Percentiles rank a stretch among this genome's conserved stretches.
phyloP scores from a whole-genome alignment of 2,797 vertebrate species.

The Poecilia picta region DNA sequence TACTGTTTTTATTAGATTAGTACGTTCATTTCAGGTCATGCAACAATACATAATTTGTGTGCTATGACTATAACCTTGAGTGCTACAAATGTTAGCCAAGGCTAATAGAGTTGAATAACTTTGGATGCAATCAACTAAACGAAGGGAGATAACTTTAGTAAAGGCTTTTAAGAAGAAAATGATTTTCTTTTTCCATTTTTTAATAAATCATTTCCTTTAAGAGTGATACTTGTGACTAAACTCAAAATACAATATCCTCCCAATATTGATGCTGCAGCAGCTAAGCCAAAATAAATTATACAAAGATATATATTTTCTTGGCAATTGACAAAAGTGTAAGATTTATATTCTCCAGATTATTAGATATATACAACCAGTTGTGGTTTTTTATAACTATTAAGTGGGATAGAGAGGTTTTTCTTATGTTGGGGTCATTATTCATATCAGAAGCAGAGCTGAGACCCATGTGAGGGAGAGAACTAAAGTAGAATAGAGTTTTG shows the following conservation, averaged over 20 bases:
- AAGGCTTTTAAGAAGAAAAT: neutral
- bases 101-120: neutral
- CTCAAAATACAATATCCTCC: neutral
- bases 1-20: neutral
- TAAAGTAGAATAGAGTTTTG: too few relatives aligned
- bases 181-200: neutral
- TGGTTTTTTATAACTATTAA: neutral
- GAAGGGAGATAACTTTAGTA: neutral
- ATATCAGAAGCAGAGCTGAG: neutral
- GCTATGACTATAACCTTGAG: neutral
- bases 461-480: neutral
- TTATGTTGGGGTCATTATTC: neutral
- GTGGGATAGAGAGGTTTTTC: neutral
- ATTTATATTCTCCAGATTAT: neutral
- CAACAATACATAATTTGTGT: slow-evolving; percentile 36
- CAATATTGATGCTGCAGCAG: neutral
- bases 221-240: neutral
- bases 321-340: neutral
- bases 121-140: neutral
- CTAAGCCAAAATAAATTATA: neutral
- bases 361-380: neutral
- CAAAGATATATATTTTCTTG: too few relatives aligned
- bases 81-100: neutral
- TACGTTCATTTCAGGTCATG: slow-evolving; percentile 25
- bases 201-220: neutral